Evolutionary conservation across 2,888 invertebrate species (phyloP).

Genomic region (Lasioglossum marginatum): DNA sequence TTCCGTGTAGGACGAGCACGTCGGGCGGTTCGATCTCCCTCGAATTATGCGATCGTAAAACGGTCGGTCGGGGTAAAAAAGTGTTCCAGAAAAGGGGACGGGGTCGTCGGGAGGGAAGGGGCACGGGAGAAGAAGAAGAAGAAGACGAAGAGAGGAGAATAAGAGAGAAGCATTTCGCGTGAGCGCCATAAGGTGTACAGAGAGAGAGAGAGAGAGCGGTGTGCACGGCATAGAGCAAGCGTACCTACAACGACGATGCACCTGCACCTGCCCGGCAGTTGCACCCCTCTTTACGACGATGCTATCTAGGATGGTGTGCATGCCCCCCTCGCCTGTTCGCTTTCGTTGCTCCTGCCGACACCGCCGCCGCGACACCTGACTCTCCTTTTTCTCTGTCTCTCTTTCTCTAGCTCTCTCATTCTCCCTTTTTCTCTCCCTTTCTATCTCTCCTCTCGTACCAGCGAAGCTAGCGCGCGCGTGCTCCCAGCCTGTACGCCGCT

Average conservation of each 20-base stretch:
- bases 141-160: background rate
- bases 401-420: background rate
- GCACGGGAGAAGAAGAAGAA: background rate
- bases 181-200: constrained; percentile 50
- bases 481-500: constrained; percentile 42
- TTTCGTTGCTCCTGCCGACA: constrained; percentile 55
- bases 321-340: constrained; percentile 73
- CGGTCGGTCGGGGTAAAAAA: constrained; percentile 2
- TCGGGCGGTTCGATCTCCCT: background rate
- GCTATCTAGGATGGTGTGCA: constrained; percentile 78
- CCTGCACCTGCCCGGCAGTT: constrained; percentile 81
- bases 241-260: constrained; percentile 70
- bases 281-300: constrained; percentile 82
- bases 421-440: background rate
- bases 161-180: constrained; percentile 12
- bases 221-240: constrained; percentile 62
- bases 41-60: constrained; percentile 2
- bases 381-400: constrained; percentile 56
- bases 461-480: constrained; percentile 29
- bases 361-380: constrained; percentile 80
- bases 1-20: background rate
- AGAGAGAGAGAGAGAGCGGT: constrained; percentile 21
- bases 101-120: background rate
- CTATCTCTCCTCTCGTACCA: constrained; percentile 1
- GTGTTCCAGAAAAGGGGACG: background rate